These are phyloP conservation scores for Anisognathus igniventris DNA, from an alignment of 2,797 vertebrate species.

Conservation along the genomic window DNA sequence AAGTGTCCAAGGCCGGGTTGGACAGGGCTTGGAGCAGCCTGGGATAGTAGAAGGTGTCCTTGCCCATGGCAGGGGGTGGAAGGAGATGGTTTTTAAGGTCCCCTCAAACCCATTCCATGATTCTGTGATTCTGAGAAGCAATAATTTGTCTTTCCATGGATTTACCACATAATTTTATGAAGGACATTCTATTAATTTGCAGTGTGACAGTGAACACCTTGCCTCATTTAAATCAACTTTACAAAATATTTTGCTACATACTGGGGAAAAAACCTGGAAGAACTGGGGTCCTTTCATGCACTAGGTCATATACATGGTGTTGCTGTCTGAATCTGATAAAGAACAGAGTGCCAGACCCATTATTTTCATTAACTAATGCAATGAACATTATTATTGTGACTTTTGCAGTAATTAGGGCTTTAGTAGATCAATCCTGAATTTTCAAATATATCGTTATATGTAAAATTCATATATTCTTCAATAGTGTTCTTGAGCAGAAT, in stretches of 20 bases:
- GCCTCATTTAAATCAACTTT: neutral
- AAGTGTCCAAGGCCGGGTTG: neutral
- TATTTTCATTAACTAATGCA: neutral
- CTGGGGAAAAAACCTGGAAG: neutral
- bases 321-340: neutral
- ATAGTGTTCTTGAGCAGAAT: neutral
- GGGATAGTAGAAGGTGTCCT: neutral
- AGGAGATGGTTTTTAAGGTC: neutral
- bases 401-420: neutral
- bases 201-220: neutral
- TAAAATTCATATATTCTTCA: neutral
- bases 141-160: neutral
- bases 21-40: neutral
- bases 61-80: neutral
- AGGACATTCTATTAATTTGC: neutral
- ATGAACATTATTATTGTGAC: neutral
- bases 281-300: neutral
- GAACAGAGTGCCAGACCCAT: neutral
- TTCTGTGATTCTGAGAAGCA: neutral
- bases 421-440: neutral
- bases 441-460: neutral
- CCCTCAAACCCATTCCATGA: neutral
- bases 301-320: neutral
- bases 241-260: neutral
- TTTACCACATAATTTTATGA: neutral